Conservation (phyloP, 2,113 vertebrate genomes). For the Clarias macrocephalus region DNA sequence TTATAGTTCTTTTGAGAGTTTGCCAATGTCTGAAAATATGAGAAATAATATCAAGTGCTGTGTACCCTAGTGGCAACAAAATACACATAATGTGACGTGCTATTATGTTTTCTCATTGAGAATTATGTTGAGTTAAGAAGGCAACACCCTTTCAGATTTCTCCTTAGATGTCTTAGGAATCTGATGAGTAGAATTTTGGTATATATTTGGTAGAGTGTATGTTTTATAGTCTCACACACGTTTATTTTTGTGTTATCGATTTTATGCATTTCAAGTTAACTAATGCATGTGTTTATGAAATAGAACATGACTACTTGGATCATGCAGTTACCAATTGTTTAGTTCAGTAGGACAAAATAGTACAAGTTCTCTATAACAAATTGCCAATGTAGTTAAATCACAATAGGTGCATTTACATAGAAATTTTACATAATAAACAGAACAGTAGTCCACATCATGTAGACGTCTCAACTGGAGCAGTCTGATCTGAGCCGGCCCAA, state of each 20-base stretch:
- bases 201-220: no score
- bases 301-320: not conserved
- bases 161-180: not conserved
- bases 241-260: not conserved
- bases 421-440: no score
- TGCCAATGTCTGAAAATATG: not conserved
- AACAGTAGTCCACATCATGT: no score
- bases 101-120: not conserved
- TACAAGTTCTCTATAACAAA: no score
- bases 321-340: not conserved
- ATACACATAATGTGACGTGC: not conserved
- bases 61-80: not conserved
- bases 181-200: no score
- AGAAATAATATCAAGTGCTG: not conserved
- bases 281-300: not conserved
- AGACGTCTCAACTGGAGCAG: no score
- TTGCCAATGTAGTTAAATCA: no score
- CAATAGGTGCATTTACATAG: no score
- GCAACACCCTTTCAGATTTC: not conserved
- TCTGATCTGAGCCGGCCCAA: no score
- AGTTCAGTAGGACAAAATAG: not conserved
- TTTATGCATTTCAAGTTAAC: not conserved
- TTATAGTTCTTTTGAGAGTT: not conserved
- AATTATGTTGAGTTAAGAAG: not conserved
- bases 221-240: no score